Evolutionary conservation across 2,113 vertebrate species (phyloP), one percentile per base, ranked within the genome.

Genomic region (Plecotus auritus): DNA sequence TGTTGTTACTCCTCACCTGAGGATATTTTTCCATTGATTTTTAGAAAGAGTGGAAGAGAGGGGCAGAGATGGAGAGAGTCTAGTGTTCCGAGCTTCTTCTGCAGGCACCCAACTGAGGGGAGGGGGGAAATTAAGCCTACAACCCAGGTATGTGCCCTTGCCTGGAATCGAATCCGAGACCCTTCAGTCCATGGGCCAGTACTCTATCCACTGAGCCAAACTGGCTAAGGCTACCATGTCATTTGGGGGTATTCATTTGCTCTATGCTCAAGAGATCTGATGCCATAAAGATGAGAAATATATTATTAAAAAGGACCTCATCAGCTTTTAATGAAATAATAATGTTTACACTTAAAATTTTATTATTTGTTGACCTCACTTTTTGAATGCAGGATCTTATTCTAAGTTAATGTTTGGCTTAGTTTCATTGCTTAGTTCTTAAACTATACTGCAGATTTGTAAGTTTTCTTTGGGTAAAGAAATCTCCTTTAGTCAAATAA

Each of bases 271-370:
- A 77, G 74, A 91, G 30, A 45, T 66, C 8, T 7, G 26, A 89
- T 69, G 9, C 37, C 35, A 28, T 56, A 76, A 74, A 76, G 26
- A 54, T 69, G 28, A 90, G 32, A 51, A 67, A 40, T n/a, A 12
- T 67, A 7, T 78, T 84, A 73, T 40, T 81, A 67, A 35, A 35
- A 72, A 80, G 37, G 18, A 18, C 40, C 42, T 49, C 23, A 76
- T 45, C 6, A 47, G 22, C 64, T 66, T 87, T 40, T 86, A 92
- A n/a, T 90, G 51, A 89, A 94, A 94, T 90, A 94, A 94, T 90
- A 81, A 72, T 32, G 49, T 28, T 92, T 72, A 73, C 14, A 69
- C 23, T 85, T 80, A 37, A 47, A 95, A 70, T 23, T 47, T 70
- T 93, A 23, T 84, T 84, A 30, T 74, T 91, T 88, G 2, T 45